Evolutionary conservation across 2,888 invertebrate species (phyloP).

Genomic region (Autographa pulchrina): DNA sequence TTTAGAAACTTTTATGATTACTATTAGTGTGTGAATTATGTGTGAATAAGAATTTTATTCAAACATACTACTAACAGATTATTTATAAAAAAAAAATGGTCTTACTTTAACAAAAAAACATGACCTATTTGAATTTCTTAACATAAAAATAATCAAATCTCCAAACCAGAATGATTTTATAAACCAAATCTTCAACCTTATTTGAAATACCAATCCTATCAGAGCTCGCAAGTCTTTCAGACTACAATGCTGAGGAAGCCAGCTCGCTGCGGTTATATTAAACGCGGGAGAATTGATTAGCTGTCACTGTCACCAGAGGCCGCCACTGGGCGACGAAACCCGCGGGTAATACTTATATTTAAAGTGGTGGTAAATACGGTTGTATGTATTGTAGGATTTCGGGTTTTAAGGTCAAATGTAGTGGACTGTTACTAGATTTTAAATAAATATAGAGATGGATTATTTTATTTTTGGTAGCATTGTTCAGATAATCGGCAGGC

Average conservation of each 20-base stretch:
- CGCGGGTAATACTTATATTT: slow-evolving; percentile 21
- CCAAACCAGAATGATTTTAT: slow-evolving; percentile 16
- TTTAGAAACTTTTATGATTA: no score
- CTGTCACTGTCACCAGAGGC: slow-evolving; percentile 63
- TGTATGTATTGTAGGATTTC: background rate
- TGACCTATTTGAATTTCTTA: no score
- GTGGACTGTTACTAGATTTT: background rate
- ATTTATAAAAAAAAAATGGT: no score
- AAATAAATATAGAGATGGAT: no score
- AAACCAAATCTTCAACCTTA: slow-evolving; percentile 13
- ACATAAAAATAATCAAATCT: background rate
- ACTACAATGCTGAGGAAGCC: slow-evolving; percentile 61
- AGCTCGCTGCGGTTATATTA: slow-evolving; percentile 61
- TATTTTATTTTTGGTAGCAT: no score
- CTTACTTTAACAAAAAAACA: no score
- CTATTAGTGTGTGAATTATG: no score
- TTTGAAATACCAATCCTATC: slow-evolving; percentile 30
- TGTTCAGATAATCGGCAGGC: no score
- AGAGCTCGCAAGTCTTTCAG: slow-evolving; percentile 27
- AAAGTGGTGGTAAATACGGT: background rate
- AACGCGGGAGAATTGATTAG: slow-evolving; percentile 74
- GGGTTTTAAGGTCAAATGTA: background rate
- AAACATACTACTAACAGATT: no score
- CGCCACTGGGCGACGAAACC: slow-evolving; percentile 43
- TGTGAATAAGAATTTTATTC: no score